A percentile compares a stretch with the other conserved stretches of the same genome.
These are phyloP conservation scores for Botia almorhae DNA, from an alignment of 2,797 vertebrate genomes.

Conservation along the genomic window DNA sequence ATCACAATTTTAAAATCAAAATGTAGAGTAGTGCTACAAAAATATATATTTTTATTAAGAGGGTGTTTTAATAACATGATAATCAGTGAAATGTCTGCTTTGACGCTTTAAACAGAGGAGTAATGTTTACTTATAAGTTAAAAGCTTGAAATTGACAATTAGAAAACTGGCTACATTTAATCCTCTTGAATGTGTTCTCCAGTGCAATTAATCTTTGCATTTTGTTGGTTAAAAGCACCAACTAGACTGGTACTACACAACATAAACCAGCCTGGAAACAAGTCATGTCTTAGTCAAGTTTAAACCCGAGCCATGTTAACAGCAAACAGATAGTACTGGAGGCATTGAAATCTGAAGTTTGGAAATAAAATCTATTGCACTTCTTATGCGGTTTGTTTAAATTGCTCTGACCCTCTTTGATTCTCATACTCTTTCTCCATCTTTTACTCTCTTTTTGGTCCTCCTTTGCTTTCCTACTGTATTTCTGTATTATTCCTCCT, in stretches of 20 bases:
- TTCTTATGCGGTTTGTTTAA: neutral
- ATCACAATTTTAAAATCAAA: too few relatives aligned
- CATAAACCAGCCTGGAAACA: neutral
- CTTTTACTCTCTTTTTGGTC: neutral
- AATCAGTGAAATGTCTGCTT: too few relatives aligned
- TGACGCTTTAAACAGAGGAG: too few relatives aligned
- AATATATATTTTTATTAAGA: too few relatives aligned
- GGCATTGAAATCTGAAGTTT: conserved; percentile 32
- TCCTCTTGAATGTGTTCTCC: neutral
- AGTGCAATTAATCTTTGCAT: neutral
- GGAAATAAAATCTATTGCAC: conserved; percentile 6
- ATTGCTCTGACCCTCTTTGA: conserved; percentile 28
- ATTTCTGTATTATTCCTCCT: neutral
- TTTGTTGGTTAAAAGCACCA: neutral
- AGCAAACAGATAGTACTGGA: neutral
- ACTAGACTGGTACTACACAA: neutral
- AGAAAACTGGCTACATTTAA: neutral
- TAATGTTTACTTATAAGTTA: too few relatives aligned
- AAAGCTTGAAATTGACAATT: too few relatives aligned
- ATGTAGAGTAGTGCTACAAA: too few relatives aligned
- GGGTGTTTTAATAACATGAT: too few relatives aligned
- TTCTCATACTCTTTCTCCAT: conserved; percentile 23
- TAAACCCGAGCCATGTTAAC: neutral
- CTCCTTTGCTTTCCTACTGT: neutral
- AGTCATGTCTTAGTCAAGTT: neutral